Evolutionary conservation across 2,888 invertebrate genomes (phyloP), one percentile per base, ranked within the genome.

Genomic region (Hydriomena furcata): DNA sequence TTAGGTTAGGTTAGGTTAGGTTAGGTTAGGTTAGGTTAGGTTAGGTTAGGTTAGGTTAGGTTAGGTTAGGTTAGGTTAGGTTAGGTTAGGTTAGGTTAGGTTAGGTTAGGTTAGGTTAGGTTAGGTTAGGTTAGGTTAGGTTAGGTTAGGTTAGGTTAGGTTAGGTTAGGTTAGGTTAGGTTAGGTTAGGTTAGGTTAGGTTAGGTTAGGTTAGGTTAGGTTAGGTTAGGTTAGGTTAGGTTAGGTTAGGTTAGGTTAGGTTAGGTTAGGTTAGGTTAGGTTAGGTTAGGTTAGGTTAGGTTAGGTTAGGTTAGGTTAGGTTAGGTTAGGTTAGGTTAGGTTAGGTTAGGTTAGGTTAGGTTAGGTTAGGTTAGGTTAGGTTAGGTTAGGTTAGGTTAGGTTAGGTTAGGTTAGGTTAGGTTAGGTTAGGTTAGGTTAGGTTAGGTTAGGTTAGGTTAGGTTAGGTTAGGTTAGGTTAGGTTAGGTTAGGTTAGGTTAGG

Each of bases 381-480:
- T 38, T 61, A 57, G 52, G 56, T 52, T 55, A 50, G 57, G 55
- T 51, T 51, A 52, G 52, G 52, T 55, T 50, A 52, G 52, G 54
- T 54, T 52, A 52, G 57, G 50, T 50, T 53, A 49, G 49, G 58
- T 51, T 55, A 52, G 57, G 57, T 58, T 58, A 60, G 60, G 60
- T 60, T 61, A 58, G 58, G 57, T 58, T 60, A 58, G 57, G 60
- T 60, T 60, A 57, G 60, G 60, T 61, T 58, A 61, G 60, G 60
- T 60, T 60, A 60, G 60, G 60, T 60, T 61, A 57, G 60, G 60
- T 60, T 60, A 60, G 59, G 59, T 60, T 56, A 60, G 60, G 60
- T 61, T 61, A 56, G 57, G 60, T 60, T 57, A 57, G 57, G 60
- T 57, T 58, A 58, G 58, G 58, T 54, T 55, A 55, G 54, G 56